phyloP scores from a whole-genome alignment of 2,888 invertebrate species.

The Pammene aurita region DNA sequence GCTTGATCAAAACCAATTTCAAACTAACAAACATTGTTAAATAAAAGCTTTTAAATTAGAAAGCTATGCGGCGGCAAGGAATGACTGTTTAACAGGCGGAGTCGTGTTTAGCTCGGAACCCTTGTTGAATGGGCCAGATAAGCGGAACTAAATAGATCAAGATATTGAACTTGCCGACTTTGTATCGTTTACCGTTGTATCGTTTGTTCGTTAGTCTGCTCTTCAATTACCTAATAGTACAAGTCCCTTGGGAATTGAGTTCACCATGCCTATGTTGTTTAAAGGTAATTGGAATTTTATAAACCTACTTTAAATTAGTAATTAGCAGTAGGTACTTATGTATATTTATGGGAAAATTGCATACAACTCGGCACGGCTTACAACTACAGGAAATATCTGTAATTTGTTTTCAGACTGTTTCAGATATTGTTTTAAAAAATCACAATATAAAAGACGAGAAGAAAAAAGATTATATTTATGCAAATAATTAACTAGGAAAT shows the following conservation, averaged over 20 bases:
- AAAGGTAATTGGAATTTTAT: no score
- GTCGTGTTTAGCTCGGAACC: conserved; percentile 53
- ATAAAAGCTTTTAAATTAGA: no score
- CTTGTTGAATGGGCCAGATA: conserved; percentile 59
- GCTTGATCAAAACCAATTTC: background rate
- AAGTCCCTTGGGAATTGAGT: background rate
- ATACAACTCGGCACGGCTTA: no score
- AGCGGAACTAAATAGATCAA: conserved; percentile 57
- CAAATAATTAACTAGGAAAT: no score
- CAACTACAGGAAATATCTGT: no score
- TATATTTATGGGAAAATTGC: no score
- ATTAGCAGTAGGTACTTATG: no score
- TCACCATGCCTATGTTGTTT: background rate
- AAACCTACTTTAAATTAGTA: no score
- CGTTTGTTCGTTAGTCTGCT: conserved; percentile 2
- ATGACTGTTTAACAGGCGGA: conserved; percentile 29
- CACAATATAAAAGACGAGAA: no score
- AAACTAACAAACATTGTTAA: background rate
- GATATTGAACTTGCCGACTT: conserved; percentile 66
- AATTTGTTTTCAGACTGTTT: no score
- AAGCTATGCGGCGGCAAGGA: background rate
- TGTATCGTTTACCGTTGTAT: conserved; percentile 47
- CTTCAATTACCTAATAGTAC: background rate
- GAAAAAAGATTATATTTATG: no score
- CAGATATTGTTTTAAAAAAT: no score